Percentiles rank a stretch among this genome's conserved stretches.
These are phyloP conservation scores for Oscheius sp. DNA, from an alignment of 2,888 invertebrate species.

Conservation along the genomic window DNA sequence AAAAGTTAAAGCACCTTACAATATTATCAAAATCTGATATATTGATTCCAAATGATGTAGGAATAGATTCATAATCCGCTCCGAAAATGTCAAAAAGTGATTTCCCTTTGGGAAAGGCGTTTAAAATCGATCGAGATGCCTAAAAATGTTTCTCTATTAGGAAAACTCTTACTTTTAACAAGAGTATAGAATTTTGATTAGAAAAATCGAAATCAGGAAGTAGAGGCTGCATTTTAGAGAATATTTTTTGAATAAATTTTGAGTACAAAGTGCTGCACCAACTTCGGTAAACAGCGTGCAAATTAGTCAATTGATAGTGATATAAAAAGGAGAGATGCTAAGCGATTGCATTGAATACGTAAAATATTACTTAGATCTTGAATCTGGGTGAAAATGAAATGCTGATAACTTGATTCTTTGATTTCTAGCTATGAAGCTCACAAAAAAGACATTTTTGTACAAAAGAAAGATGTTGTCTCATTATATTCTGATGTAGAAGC, in stretches of 20 bases:
- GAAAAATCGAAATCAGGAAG: conserved; percentile 4
- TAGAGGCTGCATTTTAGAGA: background rate
- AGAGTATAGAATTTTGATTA: background rate
- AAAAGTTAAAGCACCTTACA: background rate
- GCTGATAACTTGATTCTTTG: too few species aligned
- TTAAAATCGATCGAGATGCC: conserved; percentile 12
- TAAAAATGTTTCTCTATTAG: background rate
- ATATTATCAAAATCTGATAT: background rate
- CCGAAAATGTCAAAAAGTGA: background rate
- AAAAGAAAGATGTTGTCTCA: background rate
- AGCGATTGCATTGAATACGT: too few species aligned
- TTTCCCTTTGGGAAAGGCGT: background rate
- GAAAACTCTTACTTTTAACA: conserved; percentile 1
- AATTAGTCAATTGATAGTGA: too few species aligned
- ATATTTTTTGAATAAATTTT: too few species aligned
- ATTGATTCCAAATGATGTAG: background rate
- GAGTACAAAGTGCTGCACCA: too few species aligned
- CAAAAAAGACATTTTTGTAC: too few species aligned
- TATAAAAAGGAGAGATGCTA: too few species aligned
- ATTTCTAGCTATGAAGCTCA: too few species aligned
- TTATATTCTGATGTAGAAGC: too few species aligned
- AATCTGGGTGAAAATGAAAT: too few species aligned
- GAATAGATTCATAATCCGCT: background rate
- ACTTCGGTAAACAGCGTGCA: conserved; percentile 6
- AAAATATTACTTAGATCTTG: too few species aligned